phyloP scores from a whole-genome alignment of 2,888 invertebrate species.

The Scelioninae gen. 2 region DNA sequence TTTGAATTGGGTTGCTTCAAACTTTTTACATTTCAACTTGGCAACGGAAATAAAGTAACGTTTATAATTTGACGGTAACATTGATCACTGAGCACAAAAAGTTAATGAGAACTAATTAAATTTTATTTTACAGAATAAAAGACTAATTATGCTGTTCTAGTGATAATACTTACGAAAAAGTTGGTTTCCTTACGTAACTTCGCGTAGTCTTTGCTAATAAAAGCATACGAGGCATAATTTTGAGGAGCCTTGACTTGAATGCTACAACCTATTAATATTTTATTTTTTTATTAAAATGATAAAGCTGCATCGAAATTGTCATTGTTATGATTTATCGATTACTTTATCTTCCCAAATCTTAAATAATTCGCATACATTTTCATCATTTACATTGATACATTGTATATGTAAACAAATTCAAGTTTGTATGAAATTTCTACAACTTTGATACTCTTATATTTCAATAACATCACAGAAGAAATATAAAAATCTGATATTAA shows the following conservation, averaged over 20 bases:
- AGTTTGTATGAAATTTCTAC: too few species aligned
- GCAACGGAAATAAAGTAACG: constrained; percentile 21
- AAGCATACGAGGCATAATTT: constrained; percentile 76
- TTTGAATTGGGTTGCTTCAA: background rate
- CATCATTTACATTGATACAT: too few species aligned
- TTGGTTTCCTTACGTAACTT: constrained; percentile 76
- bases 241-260: constrained; percentile 77
- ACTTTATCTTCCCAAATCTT: too few species aligned
- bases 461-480: too few species aligned
- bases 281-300: background rate
- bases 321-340: too few species aligned
- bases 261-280: constrained; percentile 74
- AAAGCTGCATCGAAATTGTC: too few species aligned
- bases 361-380: too few species aligned
- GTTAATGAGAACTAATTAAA: background rate
- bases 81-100: background rate
- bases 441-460: too few species aligned
- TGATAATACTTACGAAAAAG: constrained; percentile 68
- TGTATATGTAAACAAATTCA: too few species aligned
- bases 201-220: constrained; percentile 77
- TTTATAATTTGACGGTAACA: constrained; percentile 9
- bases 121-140: too few species aligned
- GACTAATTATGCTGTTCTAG: background rate
- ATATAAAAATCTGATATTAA: too few species aligned
- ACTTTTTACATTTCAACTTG: constrained; percentile 3